phyloP scores from a whole-genome alignment of 2,113 vertebrate species.

The Genyomyrus donnyi region DNA sequence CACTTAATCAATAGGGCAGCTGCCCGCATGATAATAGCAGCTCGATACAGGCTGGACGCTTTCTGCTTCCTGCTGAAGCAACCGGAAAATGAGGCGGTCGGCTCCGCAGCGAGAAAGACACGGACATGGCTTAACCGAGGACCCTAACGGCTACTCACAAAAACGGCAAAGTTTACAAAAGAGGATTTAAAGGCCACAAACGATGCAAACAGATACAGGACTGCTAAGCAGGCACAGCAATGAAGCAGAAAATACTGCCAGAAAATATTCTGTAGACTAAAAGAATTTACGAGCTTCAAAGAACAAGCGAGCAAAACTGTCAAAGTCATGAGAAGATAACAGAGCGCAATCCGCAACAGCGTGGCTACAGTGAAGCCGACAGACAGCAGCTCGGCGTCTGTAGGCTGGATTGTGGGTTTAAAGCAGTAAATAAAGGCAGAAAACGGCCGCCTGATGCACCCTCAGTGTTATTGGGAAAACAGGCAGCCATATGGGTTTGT shows the following conservation, averaged over 20 bases:
- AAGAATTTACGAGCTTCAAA: background rate
- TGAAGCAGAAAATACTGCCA: background rate
- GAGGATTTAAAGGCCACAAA: background rate
- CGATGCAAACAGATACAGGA: background rate
- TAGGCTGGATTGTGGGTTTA: background rate
- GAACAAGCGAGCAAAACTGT: background rate
- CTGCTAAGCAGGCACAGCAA: background rate
- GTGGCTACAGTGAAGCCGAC: background rate
- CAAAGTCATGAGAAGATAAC: background rate
- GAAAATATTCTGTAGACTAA: background rate
- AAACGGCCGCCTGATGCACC: background rate
- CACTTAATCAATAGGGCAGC: constrained; percentile 1
- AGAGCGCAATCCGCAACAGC: background rate
- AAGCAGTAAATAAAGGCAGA: background rate
- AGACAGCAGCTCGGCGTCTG: background rate
- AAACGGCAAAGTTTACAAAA: background rate
- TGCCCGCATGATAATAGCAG: background rate
- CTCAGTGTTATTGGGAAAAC: background rate
- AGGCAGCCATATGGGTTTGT: background rate
- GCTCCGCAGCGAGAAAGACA: background rate
- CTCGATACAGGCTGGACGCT: background rate
- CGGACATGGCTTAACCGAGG: background rate
- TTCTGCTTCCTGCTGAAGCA: background rate
- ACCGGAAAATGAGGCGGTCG: background rate
- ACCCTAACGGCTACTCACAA: background rate